Evolutionary conservation across 2,888 invertebrate species (phyloP).

Genomic region (Dicyrtoma fusca): DNA sequence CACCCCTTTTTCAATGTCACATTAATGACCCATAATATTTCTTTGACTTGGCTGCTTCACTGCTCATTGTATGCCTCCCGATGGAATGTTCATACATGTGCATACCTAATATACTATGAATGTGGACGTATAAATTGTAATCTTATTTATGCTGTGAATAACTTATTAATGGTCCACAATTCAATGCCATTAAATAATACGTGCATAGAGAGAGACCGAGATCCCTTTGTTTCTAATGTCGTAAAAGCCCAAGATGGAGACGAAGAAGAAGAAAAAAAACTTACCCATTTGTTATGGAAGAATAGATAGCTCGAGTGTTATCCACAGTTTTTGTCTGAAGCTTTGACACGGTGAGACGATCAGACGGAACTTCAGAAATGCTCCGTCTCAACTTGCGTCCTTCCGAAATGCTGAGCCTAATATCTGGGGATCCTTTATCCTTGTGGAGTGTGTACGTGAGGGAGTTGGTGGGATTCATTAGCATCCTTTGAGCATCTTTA

Average conservation of each 20-base stretch:
- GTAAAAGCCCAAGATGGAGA: no score
- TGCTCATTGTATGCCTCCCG: no score
- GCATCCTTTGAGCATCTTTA: not conserved
- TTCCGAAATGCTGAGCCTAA: conserved; percentile 21
- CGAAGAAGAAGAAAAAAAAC: conserved; percentile 12
- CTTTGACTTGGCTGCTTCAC: no score
- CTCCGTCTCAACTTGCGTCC: conserved; percentile 51
- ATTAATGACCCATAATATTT: no score
- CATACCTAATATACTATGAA: no score
- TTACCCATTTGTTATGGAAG: conserved; percentile 54
- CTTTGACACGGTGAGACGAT: conserved; percentile 48
- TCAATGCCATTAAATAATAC: not conserved
- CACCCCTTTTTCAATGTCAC: no score
- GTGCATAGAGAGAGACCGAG: not conserved
- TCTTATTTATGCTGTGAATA: no score
- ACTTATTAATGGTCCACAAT: not conserved
- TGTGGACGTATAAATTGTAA: no score
- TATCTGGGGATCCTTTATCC: conserved; percentile 9
- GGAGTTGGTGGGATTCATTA: not conserved
- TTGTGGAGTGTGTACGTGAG: not conserved
- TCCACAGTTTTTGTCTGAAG: conserved; percentile 51
- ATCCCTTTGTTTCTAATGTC: no score
- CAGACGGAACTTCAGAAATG: conserved; percentile 54
- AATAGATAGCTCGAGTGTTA: conserved; percentile 49
- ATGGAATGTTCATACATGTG: no score